Evolutionary conservation across 2,888 invertebrate species (phyloP), one percentile per base, ranked within the genome.

Genomic region (Tenthredo distinguenda): DNA sequence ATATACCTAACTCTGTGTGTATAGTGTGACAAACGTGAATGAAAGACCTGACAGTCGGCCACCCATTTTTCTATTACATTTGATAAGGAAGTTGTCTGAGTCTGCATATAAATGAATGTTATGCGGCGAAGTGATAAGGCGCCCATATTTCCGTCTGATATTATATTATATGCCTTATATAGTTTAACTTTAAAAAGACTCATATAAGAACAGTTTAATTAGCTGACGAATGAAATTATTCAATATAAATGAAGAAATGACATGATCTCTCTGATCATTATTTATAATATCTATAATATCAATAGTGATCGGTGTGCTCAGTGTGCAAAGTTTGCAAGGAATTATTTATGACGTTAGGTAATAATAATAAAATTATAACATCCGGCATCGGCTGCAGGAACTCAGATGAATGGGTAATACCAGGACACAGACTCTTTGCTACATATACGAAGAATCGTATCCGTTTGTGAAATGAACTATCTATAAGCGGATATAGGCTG

Each of bases 21-120:
- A 40, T 12, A 7, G 77, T 55, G 55, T 31, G 50, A 18, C 18
- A 68, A 68, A 68, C 18, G 34, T 18, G 31, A 77, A 50, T 77
- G 34, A 77, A 77, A 50, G 50, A 77, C 55, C 18, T 77, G 9
- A 55, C 15, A 40, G 26, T 77, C 18, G 34, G 31, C 7, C 77
- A 50, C 55, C 90, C 88, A 90, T 90, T 89, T 89, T 90, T 89
- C 87, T 86, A 91, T 91, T 91, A 88, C 89, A 91, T 90, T 86
- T 88, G 86, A 91, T 91, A 89, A 89, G 86, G 87, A 85, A 86
- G 87, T 84, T 65, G 85, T 34, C 50, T 12, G 77, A 55, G 77
- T 55, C 31, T 77, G 18, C 34, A 34, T 55, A 77, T 18, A 34
- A 77, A 77, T 47, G 77, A 31, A 77, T 50, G 15, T 31, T 55